Evolutionary conservation across 2,888 invertebrate genomes (phyloP), one percentile per base, ranked within the genome.

Genomic region (Embidobia sp.): DNA sequence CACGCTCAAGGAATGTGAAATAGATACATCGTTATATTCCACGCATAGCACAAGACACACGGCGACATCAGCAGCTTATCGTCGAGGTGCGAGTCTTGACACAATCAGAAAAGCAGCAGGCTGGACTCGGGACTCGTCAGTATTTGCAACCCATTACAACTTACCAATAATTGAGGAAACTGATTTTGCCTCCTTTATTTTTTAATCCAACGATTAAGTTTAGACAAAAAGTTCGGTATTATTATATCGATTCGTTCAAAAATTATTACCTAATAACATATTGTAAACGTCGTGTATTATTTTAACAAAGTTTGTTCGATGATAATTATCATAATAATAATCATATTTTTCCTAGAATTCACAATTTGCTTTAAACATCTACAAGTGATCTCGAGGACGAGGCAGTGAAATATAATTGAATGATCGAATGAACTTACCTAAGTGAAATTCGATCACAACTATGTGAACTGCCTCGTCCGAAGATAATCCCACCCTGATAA

Each of bases 301-400:
- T n/a, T n/a, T n/a, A n/a, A n/a, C n/a, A n/a, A 31, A 22, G 22
- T 22, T 22, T 22, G 22, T 22, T n/a, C n/a, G n/a, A n/a, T n/a
- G n/a, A n/a, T n/a, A n/a, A n/a, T n/a, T n/a, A n/a, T n/a, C n/a
- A n/a, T n/a, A n/a, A n/a, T n/a, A n/a, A n/a, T n/a, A n/a, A n/a
- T n/a, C n/a, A n/a, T n/a, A n/a, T n/a, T n/a, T n/a, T n/a, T n/a
- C n/a, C n/a, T n/a, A n/a, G n/a, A 33, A 37, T 37, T 37, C 37
- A 37, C 16, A 37, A 33, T 33, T 33, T 13, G 8, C 46, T 46
- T 46, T 46, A 46, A 46, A 46, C 3, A 19, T 27, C 46, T 46
- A 46, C 46, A 46, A 46, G 46, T 26, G 46, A 46, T 26, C 46
- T 46, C 7, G 27, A 46, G 27, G 46, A 46, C 46, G 46, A 27